These are phyloP conservation scores for Adelognathus sp. DNA, from an alignment of 2,888 invertebrate genomes.

Conservation along the genomic window DNA sequence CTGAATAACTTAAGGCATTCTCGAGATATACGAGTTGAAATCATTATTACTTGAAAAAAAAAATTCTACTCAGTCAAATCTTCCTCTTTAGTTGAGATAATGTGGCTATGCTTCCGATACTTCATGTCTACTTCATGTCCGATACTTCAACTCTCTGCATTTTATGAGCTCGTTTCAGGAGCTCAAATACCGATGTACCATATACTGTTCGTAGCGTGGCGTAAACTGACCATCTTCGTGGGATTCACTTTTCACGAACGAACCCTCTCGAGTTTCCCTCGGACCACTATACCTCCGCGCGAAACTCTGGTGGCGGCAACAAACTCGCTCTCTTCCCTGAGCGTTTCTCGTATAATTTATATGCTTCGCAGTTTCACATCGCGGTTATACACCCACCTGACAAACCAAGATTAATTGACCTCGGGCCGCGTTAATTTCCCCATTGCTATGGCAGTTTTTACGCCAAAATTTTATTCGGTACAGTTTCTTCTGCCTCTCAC, in stretches of 20 bases:
- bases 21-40: too few relatives aligned
- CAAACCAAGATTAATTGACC: neutral
- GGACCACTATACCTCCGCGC: neutral
- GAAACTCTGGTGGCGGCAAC: neutral
- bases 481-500: neutral
- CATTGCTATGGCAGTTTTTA: neutral
- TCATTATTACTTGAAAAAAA: too few relatives aligned
- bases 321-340: neutral
- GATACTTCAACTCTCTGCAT: too few relatives aligned
- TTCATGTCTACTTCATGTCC: too few relatives aligned
- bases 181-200: neutral
- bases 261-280: neutral
- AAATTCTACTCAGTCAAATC: too few relatives aligned
- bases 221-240: neutral
- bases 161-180: neutral
- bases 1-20: too few relatives aligned
- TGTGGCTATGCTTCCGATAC: too few relatives aligned
- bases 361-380: constrained; percentile 6
- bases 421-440: neutral
- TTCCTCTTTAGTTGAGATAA: too few relatives aligned
- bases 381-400: neutral
- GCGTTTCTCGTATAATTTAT: constrained; percentile 1
- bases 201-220: neutral
- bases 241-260: constrained; percentile 6
- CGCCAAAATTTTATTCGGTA: neutral